Conservation (phyloP, 2,888 invertebrate genomes). For the Drosophila mimetica region DNA sequence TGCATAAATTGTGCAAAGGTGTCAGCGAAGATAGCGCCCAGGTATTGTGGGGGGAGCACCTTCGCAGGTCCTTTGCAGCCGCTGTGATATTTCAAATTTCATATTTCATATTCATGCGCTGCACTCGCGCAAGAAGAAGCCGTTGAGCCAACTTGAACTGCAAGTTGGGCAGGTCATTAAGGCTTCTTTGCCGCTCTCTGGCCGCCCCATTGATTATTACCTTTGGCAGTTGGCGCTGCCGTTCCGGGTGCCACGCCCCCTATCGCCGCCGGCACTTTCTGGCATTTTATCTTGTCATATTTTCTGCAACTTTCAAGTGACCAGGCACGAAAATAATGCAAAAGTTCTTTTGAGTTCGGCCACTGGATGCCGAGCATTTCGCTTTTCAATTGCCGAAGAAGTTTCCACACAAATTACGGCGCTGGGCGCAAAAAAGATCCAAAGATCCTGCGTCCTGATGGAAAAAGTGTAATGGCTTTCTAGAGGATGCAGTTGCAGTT, state of each 20-base stretch:
- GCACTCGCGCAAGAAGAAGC: constrained; percentile 48
- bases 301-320: constrained; percentile 55
- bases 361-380: constrained; percentile 62
- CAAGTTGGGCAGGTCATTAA: constrained; percentile 69
- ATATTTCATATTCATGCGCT: constrained; percentile 65
- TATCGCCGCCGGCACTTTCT: constrained; percentile 42
- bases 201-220: constrained; percentile 47
- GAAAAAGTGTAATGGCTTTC: constrained; percentile 14
- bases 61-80: constrained; percentile 26
- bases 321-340: constrained; percentile 55
- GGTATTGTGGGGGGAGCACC: constrained; percentile 52
- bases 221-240: constrained; percentile 18
- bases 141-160: constrained; percentile 56
- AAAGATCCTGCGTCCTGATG: constrained; percentile 5
- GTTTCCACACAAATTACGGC: constrained; percentile 63
- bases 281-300: constrained; percentile 71
- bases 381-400: constrained; percentile 77
- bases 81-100: constrained; percentile 60
- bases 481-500: constrained; percentile 3
- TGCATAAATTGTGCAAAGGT: constrained; percentile 75
- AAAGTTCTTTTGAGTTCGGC: constrained; percentile 58
- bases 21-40: constrained; percentile 67
- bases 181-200: constrained; percentile 42
- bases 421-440: constrained; percentile 25
- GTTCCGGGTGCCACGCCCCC: constrained; percentile 1